Conservation (phyloP, 1,140 invertebrate genomes). For the Plectrocnemia conspersa region DNA sequence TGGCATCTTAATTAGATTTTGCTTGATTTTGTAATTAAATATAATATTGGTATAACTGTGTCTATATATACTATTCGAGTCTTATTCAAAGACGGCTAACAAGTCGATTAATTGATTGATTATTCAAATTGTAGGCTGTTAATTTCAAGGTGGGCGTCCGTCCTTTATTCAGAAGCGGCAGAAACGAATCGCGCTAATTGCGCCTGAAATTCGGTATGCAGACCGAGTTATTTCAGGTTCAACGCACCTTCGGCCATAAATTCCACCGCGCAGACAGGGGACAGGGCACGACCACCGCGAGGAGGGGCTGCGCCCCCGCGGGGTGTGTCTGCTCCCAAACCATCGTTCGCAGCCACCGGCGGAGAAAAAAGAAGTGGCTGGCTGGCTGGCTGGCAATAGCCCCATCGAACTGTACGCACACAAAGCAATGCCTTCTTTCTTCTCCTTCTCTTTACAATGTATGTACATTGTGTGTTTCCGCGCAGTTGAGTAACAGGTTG, state of each 20-base stretch:
- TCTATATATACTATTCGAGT: too few species aligned
- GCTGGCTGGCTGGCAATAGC: not conserved
- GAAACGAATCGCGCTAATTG: constrained; percentile 6
- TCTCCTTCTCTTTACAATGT: not conserved
- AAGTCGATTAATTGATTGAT: too few species aligned
- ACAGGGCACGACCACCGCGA: too few species aligned
- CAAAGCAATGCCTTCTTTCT: not conserved
- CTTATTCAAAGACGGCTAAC: too few species aligned
- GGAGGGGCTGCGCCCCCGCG: not conserved
- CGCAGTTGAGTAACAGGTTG: not conserved
- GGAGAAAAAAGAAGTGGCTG: not conserved
- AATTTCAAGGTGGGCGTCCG: too few species aligned
- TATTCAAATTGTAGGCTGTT: too few species aligned
- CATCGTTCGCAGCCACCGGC: not conserved
- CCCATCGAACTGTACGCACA: not conserved
- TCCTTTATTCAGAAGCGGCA: too few species aligned
- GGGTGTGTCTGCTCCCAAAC: constrained; percentile 21
- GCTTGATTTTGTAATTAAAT: too few species aligned
- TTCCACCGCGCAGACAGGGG: constrained; percentile 4
- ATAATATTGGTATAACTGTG: too few species aligned
- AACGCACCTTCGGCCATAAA: constrained; percentile 22
- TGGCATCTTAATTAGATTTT: too few species aligned
- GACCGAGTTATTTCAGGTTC: constrained; percentile 24
- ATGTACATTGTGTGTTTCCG: not conserved
- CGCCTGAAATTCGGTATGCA: constrained; percentile 20